phyloP scores from a whole-genome alignment of 2,797 vertebrate genomes.

The Premnoplex brunnescens region DNA sequence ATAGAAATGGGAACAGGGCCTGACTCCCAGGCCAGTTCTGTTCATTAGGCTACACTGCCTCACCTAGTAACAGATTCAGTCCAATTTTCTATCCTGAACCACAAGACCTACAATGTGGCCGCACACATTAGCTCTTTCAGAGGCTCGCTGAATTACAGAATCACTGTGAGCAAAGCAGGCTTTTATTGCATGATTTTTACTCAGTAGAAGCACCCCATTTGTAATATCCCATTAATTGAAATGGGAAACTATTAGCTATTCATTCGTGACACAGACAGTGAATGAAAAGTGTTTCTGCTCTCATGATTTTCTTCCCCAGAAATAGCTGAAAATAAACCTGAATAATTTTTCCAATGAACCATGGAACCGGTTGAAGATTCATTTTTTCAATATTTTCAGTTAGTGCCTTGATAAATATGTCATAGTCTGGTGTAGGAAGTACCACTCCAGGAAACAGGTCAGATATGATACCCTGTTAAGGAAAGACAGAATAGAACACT shows the following conservation, averaged over 20 bases:
- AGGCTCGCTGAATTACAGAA: background rate
- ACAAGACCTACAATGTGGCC: background rate
- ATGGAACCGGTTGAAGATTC: constrained; percentile 89
- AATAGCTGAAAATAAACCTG: constrained; percentile 79
- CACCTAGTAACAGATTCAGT: background rate
- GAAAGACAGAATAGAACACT: background rate
- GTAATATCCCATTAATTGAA: background rate
- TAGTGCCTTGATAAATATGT: constrained; percentile 83
- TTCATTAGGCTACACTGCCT: background rate
- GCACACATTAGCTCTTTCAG: background rate
- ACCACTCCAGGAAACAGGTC: constrained; percentile 92
- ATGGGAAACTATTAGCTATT: background rate
- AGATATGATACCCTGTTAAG: constrained; percentile 90
- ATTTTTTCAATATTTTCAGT: constrained; percentile 83
- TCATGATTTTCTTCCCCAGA: background rate
- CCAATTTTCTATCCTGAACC: background rate
- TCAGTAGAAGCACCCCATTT: background rate
- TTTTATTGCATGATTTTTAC: background rate
- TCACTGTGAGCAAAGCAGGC: background rate
- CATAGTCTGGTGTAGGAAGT: constrained; percentile 90
- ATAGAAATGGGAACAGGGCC: background rate
- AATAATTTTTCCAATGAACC: constrained; percentile 94
- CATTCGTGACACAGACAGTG: background rate
- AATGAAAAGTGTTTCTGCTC: background rate
- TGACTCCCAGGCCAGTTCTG: background rate